These are phyloP conservation scores for Orussus abietinus DNA, from an alignment of 1,140 invertebrate species.

Conservation along the genomic window DNA sequence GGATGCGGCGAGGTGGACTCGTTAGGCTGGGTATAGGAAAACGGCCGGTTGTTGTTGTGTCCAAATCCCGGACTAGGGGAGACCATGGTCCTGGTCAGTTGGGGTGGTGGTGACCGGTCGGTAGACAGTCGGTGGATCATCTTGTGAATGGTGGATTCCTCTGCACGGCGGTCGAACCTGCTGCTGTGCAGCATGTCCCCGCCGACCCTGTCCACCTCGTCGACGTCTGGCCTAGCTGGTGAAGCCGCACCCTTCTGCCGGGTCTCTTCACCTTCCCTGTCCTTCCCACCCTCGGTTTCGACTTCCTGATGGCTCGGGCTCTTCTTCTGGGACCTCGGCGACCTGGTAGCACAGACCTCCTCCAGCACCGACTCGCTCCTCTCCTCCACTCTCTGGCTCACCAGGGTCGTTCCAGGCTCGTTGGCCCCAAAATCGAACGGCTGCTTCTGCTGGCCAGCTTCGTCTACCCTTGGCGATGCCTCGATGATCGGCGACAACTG, in stretches of 20 bases:
- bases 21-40: constrained; percentile 67
- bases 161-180: constrained; percentile 36
- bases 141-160: constrained; percentile 45
- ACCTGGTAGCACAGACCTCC: no score
- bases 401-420: no score
- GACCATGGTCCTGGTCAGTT: constrained; percentile 57
- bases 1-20: constrained; percentile 28
- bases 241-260: no score
- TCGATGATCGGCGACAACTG: constrained; percentile 77
- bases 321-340: no score
- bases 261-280: constrained; percentile 6
- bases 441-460: no score
- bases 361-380: constrained; percentile 40
- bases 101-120: constrained; percentile 60
- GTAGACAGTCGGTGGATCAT: constrained; percentile 47
- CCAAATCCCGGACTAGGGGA: constrained; percentile 58
- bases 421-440: constrained; percentile 57
- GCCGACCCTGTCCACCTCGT: constrained; percentile 30
- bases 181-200: constrained; percentile 43
- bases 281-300: background rate
- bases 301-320: constrained; percentile 2
- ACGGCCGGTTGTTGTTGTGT: constrained; percentile 71
- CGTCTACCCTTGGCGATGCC: constrained; percentile 54
- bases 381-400: constrained; percentile 22
- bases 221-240: constrained; percentile 22